These are phyloP conservation scores for Myotis yumanensis DNA, from an alignment of 2,113 vertebrate species.

Conservation along the genomic window DNA sequence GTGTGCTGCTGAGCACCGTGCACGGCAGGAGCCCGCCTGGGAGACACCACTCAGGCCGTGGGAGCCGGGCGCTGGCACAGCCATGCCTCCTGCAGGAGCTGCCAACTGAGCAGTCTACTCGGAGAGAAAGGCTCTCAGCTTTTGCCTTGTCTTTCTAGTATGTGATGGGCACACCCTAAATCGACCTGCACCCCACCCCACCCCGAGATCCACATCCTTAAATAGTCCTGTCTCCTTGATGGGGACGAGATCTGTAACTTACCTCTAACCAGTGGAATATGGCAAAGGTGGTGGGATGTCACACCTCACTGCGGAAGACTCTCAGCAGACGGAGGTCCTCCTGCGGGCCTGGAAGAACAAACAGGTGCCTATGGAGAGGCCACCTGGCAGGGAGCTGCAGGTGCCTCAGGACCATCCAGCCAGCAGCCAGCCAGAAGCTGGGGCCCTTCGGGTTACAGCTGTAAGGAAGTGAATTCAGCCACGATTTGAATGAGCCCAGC, in stretches of 20 bases:
- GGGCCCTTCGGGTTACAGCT: neutral
- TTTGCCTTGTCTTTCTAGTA: neutral
- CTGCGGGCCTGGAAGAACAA: neutral
- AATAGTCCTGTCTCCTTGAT: neutral
- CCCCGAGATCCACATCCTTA: neutral
- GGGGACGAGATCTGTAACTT: neutral
- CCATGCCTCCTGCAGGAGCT: neutral
- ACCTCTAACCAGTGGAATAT: neutral
- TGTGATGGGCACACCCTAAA: neutral
- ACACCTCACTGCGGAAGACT: neutral
- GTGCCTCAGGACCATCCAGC: neutral
- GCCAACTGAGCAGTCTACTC: neutral
- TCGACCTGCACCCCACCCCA: neutral
- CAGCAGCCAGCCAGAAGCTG: neutral
- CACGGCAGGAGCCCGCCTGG: neutral
- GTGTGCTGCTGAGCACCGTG: neutral
- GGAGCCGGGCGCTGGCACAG: neutral
- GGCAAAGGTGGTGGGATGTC: neutral
- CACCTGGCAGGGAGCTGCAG: neutral
- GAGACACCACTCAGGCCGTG: neutral
- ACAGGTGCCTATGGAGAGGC: neutral
- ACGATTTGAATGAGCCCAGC: neutral
- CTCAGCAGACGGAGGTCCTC: neutral
- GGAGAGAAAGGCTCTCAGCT: neutral
- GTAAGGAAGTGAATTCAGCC: neutral